phyloP scores from a whole-genome alignment of 2,797 vertebrate species.

The Todus mexicanus region DNA sequence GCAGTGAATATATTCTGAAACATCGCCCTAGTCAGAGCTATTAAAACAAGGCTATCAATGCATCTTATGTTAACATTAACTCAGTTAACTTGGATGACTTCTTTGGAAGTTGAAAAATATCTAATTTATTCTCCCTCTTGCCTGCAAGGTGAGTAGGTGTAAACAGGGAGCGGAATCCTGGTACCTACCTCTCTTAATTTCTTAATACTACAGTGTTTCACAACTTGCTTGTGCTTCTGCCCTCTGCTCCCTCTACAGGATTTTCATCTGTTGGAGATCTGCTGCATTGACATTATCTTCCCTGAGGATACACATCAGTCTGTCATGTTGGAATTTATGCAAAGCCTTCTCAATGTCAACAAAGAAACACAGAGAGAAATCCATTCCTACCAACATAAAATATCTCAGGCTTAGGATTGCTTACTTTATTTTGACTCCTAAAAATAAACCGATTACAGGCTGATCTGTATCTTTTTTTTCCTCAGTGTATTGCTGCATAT shows the following conservation, averaged over 20 bases:
- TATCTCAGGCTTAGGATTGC: not conserved
- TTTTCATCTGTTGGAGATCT: not conserved
- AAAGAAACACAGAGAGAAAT: not conserved
- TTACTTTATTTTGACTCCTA: not conserved
- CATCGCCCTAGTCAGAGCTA: not conserved
- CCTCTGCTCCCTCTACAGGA: not conserved
- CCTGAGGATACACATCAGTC: not conserved
- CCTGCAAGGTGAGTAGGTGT: not conserved
- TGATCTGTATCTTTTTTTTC: not conserved
- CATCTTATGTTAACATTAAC: not conserved
- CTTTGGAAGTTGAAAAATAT: not conserved
- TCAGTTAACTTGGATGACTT: not conserved
- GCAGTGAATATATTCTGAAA: not conserved
- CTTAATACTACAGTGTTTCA: not conserved
- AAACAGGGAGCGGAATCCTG: not conserved
- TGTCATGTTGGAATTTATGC: slow-evolving; percentile 12
- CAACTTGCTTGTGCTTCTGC: not conserved
- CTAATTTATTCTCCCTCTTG: not conserved
- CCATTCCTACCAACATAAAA: not conserved
- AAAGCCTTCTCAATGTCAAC: slow-evolving; percentile 17
- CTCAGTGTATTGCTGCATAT: not conserved
- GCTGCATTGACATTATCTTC: slow-evolving; percentile 7
- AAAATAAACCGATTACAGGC: not conserved
- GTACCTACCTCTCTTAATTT: not conserved
- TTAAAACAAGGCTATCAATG: not conserved